Evolutionary conservation across 2,888 invertebrate genomes (phyloP).

Genomic region (Pharmacophagus antenor): DNA sequence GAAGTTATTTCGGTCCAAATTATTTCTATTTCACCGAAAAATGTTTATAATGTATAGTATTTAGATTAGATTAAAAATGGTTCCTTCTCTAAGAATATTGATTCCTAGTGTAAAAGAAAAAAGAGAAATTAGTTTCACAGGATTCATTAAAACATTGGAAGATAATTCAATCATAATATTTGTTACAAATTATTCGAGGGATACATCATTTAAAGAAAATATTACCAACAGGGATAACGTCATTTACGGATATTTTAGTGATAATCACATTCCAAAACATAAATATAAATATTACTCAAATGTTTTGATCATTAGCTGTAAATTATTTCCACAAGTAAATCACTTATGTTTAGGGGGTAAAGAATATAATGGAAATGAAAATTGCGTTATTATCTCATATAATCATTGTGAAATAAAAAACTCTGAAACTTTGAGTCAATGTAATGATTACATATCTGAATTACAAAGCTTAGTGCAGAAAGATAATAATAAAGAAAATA

Average conservation of each 20-base stretch:
- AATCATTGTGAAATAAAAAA: conserved; percentile 56
- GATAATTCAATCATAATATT: conserved; percentile 47
- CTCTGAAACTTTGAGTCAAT: conserved; percentile 55
- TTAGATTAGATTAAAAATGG: conserved; percentile 30
- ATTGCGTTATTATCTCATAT: conserved; percentile 59
- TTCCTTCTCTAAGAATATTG: conserved; percentile 45
- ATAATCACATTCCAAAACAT: conserved; percentile 32
- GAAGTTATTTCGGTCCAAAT: too few relatives aligned
- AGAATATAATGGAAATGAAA: conserved; percentile 38
- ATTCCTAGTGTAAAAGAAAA: conserved; percentile 44
- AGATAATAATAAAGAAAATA: conserved; percentile 37
- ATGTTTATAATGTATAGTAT: not conserved
- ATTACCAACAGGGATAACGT: conserved; percentile 35
- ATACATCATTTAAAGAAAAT: conserved; percentile 35
- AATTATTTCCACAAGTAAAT: conserved; percentile 39
- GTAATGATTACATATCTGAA: conserved; percentile 49
- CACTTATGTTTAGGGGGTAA: conserved; percentile 48
- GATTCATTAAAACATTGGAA: conserved; percentile 43
- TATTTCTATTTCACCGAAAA: not conserved
- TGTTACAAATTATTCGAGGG: conserved; percentile 48
- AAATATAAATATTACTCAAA: conserved; percentile 36
- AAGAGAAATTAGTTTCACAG: conserved; percentile 50
- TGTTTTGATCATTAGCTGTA: conserved; percentile 42
- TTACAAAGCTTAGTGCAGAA: conserved; percentile 52
- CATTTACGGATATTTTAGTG: conserved; percentile 51